Evolutionary conservation across 1,140 invertebrate genomes (phyloP).

Genomic region (Drosophila jambulina): DNA sequence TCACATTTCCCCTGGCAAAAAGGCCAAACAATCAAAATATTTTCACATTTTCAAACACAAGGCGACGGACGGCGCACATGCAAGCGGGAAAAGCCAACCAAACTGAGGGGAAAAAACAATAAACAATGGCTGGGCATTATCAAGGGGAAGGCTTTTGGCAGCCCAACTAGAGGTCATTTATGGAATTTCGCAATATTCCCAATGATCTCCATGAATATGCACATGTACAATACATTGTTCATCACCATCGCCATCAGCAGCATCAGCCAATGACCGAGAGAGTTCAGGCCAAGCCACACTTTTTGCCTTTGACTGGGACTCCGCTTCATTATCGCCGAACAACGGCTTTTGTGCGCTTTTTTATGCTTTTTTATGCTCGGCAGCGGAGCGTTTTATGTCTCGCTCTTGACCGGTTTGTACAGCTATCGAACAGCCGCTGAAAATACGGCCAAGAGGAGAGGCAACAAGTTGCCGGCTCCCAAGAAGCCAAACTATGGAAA

Average conservation of each 20-base stretch:
- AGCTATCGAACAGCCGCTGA: conserved; percentile 52
- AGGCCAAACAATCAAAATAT: conserved; percentile 65
- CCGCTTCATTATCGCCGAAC: conserved; percentile 42
- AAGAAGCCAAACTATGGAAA: conserved; percentile 21
- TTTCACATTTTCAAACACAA: conserved; percentile 51
- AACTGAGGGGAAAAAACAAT: conserved; percentile 20
- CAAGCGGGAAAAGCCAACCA: conserved; percentile 18
- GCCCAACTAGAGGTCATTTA: conserved; percentile 52
- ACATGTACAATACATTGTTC: conserved; percentile 36
- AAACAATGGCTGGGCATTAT: conserved; percentile 58
- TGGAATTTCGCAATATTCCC: conserved; percentile 59
- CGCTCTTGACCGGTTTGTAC: conserved; percentile 81
- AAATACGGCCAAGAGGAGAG: conserved; percentile 32
- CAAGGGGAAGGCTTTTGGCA: conserved; percentile 64
- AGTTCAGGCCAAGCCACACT: conserved; percentile 40
- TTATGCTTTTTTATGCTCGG: conserved; percentile 27
- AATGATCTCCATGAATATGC: conserved; percentile 38
- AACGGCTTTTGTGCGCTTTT: conserved; percentile 62
- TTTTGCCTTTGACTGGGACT: conserved; percentile 41
- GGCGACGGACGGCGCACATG: conserved; percentile 27
- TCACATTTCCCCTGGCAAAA: conserved; percentile 44
- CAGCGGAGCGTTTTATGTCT: conserved; percentile 59
- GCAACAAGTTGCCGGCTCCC: conserved; percentile 53
- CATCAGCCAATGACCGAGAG: conserved; percentile 58
- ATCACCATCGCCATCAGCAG: conserved; percentile 12